A percentile compares a stretch with the other conserved stretches of the same genome.
Evolutionary conservation across 2,113 vertebrate genomes (phyloP).

Genomic region (Oxyruncus cristatus): DNA sequence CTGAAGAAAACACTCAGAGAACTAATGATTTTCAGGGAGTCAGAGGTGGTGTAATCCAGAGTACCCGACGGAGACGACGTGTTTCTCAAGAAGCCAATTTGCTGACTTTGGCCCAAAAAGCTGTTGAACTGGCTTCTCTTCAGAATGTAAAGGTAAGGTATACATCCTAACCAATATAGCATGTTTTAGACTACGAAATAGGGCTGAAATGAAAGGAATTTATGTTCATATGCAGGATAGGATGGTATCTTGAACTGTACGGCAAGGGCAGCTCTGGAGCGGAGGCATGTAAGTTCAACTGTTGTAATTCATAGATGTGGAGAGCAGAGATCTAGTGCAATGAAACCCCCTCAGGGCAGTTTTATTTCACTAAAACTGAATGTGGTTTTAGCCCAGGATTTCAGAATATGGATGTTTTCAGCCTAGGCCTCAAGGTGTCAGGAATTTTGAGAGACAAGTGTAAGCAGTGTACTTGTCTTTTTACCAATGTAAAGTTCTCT

Average conservation of each 20-base stretch:
- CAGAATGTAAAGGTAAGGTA: conserved; percentile 74
- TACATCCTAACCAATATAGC: background rate
- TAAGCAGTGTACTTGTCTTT: background rate
- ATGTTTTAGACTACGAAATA: background rate
- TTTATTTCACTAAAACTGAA: background rate
- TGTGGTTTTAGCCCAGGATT: background rate
- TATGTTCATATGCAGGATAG: background rate
- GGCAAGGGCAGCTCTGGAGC: background rate
- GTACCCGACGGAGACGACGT: conserved; percentile 84
- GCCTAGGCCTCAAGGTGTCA: background rate
- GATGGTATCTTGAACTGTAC: background rate
- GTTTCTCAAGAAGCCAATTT: conserved; percentile 94
- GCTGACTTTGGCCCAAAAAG: conserved; percentile 94
- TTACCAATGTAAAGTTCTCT: background rate
- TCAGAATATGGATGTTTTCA: background rate
- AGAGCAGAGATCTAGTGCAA: background rate
- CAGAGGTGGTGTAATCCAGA: conserved; percentile 91
- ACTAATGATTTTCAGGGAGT: conserved; percentile 76
- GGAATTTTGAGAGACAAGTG: background rate
- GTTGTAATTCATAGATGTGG: background rate
- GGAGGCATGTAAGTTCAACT: background rate
- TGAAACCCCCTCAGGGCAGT: background rate
- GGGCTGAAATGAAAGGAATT: background rate
- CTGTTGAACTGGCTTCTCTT: conserved; percentile 91
- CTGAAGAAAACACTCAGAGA: conserved; percentile 48